Evolutionary conservation across 2,113 vertebrate species (phyloP), one percentile per base, ranked within the genome.

Genomic region (Oxyura jamaicensis): DNA sequence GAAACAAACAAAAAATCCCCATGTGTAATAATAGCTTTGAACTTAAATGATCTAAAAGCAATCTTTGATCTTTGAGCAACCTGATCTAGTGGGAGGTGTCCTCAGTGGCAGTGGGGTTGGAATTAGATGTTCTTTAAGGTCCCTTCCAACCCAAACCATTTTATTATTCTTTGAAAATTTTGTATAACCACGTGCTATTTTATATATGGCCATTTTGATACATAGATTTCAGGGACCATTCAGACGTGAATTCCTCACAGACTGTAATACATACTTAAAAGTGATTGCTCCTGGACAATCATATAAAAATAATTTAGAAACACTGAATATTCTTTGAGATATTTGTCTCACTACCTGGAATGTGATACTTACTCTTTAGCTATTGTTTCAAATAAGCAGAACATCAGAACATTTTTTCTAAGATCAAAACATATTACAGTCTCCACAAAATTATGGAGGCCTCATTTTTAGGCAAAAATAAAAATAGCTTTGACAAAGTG

Each of bases 311-410:
- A 5, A 31, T 3, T 31, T 50, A 53, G 42, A 72, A 5, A 29
- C 48, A 13, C 10, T 79, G 8, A 76, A 9, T 26, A 20, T 68
- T 65, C 50, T 67, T 35, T 48, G 33, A 65, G 60, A 14, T 60
- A 22, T 53, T 74, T 95, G 25, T 94, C 68, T 77, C 35, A 83
- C n/a, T 75, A 76, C 13, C 76, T 75, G n/a, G 35, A 93, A 83
- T 88, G 91, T 13, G 33, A 58, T 78, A 41, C 90, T 93, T 73
- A 44, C 46, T 75, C 50, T 78, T 93, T 91, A 88, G 25, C 29
- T 13, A 83, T 53, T 53, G 71, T 97, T 94, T 92, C 59, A 83
- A 93, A 82, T 75, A 91, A 82, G 50, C 44, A 71, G 44, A 83
- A 90, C 33, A 65, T 53, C 6, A 76, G 63, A 63, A 74, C 53